Percentiles rank a stretch among this genome's conserved stretches.
Conservation (phyloP, 2,888 invertebrate genomes). For the Drosophila mimetica region DNA sequence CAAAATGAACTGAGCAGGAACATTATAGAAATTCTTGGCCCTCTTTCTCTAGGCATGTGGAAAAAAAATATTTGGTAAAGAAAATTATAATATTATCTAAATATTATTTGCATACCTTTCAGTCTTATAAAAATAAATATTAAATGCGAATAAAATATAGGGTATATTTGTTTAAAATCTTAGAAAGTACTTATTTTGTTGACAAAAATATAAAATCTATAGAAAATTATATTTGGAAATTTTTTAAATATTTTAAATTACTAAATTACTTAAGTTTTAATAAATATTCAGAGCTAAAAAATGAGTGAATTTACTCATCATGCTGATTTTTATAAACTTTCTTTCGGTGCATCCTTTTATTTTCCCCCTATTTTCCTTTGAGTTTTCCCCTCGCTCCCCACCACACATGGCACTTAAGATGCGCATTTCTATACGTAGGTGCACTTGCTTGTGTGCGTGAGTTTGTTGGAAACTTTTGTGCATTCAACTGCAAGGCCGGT, state of each 20-base stretch:
- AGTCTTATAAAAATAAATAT: no score
- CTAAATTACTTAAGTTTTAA: no score
- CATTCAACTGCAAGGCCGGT: slow-evolving; percentile 56
- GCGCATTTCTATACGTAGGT: slow-evolving; percentile 29
- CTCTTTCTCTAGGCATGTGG: slow-evolving; percentile 14
- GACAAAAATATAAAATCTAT: no score
- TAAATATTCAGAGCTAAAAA: no score
- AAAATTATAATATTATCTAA: no score
- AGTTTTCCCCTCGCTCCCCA: slow-evolving; percentile 2
- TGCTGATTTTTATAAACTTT: neutral
- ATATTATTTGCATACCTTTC: no score
- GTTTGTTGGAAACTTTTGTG: slow-evolving; percentile 45
- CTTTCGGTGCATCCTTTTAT: neutral
- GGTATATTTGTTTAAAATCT: no score
- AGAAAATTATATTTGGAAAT: neutral
- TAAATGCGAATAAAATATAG: no score
- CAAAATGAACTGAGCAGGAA: slow-evolving; percentile 55
- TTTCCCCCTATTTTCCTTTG: slow-evolving; percentile 14
- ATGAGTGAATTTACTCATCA: neutral
- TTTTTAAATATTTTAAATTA: no score
- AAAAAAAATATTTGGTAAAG: no score
- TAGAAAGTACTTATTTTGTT: no score
- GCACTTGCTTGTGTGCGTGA: slow-evolving; percentile 12
- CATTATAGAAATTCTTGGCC: slow-evolving; percentile 41
- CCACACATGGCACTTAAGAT: slow-evolving; percentile 43